Evolutionary conservation across 2,888 invertebrate species (phyloP).

Genomic region (Hemicrepidius hirtus): DNA sequence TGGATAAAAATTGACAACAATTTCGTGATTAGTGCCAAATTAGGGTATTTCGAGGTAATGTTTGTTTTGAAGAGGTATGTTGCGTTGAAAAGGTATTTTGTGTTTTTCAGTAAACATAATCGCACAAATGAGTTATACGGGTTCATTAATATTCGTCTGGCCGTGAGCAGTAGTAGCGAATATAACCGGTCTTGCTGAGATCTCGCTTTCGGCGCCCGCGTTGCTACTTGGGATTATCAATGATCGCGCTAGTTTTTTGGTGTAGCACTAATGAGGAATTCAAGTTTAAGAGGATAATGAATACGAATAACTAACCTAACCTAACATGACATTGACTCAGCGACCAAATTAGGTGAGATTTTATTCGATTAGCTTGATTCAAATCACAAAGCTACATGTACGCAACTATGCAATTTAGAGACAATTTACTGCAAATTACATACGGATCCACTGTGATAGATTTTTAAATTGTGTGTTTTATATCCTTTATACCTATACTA

Average conservation of each 20-base stretch:
- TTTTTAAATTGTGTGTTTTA: no score
- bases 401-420: conserved; percentile 19
- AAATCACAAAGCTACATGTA: conserved; percentile 23
- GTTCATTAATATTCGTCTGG: conserved; percentile 55
- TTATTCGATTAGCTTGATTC: conserved; percentile 34
- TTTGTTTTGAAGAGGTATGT: conserved; percentile 31
- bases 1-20: not conserved
- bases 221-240: conserved; percentile 54
- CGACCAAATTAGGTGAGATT: conserved; percentile 45
- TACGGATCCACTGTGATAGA: not conserved
- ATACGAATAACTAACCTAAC: conserved; percentile 53
- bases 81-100: conserved; percentile 32
- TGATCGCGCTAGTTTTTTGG: conserved; percentile 54
- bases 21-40: conserved; percentile 5
- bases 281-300: conserved; percentile 54
- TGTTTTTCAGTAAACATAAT: conserved; percentile 38
- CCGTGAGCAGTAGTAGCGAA: conserved; percentile 49
- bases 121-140: conserved; percentile 42
- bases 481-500: not conserved
- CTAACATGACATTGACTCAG: conserved; percentile 48
- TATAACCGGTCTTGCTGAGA: conserved; percentile 55
- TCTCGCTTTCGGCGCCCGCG: conserved; percentile 51
- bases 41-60: conserved; percentile 12
- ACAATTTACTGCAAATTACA: conserved; percentile 16
- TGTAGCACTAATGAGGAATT: conserved; percentile 53